A percentile compares a stretch with the other conserved stretches of the same genome.
phyloP scores from a whole-genome alignment of 2,888 invertebrate genomes.

The Rutpela maculata region DNA sequence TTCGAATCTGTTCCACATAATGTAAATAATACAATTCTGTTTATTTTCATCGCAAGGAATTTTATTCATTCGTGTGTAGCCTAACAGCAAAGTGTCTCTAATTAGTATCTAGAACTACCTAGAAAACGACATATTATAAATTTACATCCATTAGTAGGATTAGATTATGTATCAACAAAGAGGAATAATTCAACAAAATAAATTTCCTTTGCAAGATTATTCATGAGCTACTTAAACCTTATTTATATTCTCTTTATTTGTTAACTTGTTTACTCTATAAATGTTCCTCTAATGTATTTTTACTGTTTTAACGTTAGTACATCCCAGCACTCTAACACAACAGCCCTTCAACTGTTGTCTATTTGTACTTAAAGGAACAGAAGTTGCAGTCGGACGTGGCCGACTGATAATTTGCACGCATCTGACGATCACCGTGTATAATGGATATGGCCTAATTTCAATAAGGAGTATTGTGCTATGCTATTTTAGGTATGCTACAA shows the following conservation, averaged over 20 bases:
- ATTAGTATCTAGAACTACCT: not conserved
- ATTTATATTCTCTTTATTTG: constrained; percentile 1
- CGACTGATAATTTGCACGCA: too few relatives aligned
- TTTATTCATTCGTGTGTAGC: not conserved
- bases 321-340: not conserved
- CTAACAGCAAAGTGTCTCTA: not conserved
- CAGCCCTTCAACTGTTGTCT: not conserved
- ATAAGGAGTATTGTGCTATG: too few relatives aligned
- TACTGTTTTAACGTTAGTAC: not conserved
- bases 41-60: constrained; percentile 1
- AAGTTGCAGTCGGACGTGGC: too few relatives aligned
- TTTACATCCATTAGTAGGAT: constrained; percentile 43
- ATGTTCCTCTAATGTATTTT: constrained; percentile 4
- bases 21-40: not conserved
- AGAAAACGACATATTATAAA: constrained; percentile 30
- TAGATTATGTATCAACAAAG: constrained; percentile 39
- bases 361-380: too few relatives aligned
- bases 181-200: constrained; percentile 29
- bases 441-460: too few relatives aligned
- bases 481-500: too few relatives aligned
- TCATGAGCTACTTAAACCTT: constrained; percentile 31
- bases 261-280: constrained; percentile 7
- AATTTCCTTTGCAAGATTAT: constrained; percentile 31
- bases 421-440: too few relatives aligned
- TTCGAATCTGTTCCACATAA: not conserved